Percentiles rank a stretch among this genome's conserved stretches.
Evolutionary conservation across 2,113 vertebrate species (phyloP).

Genomic region (Felis catus): F.catus_Fca126_mat1.0 CM031416.1:82032501-82033000

Average conservation of each 20-base stretch:
- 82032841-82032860: background rate
- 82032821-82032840: background rate
- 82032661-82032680: background rate
- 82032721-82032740: background rate
- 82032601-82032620: background rate
- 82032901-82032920: background rate
- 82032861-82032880: slow-evolving; percentile 19
- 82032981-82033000: background rate
- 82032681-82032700: background rate
- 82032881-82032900: background rate
- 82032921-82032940: background rate
- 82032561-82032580: slow-evolving; percentile 9
- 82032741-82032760: background rate
- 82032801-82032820: background rate
- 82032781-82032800: background rate
- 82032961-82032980: background rate
- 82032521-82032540: background rate
- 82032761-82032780: background rate
- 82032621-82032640: background rate
- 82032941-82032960: background rate
- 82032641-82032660: background rate
- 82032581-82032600: background rate
- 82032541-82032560: background rate
- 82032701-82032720: background rate
- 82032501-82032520: background rate